Percentiles rank a stretch among this genome's conserved stretches.
Conservation (phyloP, 2,888 invertebrate species). For the Sesia apiformis region DNA sequence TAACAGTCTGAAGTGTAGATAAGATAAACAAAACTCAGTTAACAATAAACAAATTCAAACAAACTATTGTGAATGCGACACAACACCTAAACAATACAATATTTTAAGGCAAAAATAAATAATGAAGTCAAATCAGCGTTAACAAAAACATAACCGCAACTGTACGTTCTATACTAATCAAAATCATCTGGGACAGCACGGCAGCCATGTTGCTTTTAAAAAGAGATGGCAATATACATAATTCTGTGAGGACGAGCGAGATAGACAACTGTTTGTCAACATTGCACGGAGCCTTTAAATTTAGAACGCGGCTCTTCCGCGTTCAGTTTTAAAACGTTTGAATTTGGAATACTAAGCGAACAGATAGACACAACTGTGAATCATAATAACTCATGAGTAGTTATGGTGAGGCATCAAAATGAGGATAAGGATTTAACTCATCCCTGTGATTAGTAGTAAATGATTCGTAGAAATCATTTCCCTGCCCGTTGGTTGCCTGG, state of each 20-base stretch:
- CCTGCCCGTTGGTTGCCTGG: no score
- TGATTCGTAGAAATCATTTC: no score
- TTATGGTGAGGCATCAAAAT: background rate
- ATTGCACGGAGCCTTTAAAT: slow-evolving; percentile 34
- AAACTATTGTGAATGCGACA: no score
- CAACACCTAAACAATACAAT: no score
- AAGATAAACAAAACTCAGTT: no score
- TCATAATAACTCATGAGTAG: background rate
- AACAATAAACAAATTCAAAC: no score
- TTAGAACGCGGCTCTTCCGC: slow-evolving; percentile 23
- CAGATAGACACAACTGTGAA: background rate
- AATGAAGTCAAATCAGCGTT: no score
- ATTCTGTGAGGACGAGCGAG: slow-evolving; percentile 16
- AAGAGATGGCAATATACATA: background rate
- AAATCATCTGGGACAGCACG: slow-evolving; percentile 14
- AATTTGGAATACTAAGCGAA: slow-evolving; percentile 2
- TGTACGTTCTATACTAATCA: slow-evolving; percentile 12
- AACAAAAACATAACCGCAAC: background rate
- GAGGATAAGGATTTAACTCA: background rate
- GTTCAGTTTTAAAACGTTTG: slow-evolving; percentile 1
- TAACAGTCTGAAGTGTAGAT: no score
- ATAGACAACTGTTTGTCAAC: slow-evolving; percentile 46
- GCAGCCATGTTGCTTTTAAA: background rate
- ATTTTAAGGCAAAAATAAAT: no score
- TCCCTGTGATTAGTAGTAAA: background rate